Evolutionary conservation across 2,888 invertebrate genomes (phyloP).

Genomic region (Cylloceria caligata): DNA sequence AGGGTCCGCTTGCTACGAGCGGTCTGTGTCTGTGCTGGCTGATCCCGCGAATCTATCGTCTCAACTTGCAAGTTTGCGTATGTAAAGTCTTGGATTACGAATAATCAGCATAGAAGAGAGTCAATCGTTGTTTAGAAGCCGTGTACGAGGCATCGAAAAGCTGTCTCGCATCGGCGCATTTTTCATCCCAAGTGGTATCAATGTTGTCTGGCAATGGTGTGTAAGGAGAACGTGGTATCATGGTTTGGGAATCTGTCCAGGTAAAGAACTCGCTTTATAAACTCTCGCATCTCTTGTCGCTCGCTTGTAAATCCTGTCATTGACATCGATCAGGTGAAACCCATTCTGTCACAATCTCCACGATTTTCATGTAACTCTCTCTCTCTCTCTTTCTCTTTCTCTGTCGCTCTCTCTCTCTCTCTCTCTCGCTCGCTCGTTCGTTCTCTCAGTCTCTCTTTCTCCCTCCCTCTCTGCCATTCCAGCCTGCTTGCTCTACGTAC

Average conservation of each 20-base stretch:
- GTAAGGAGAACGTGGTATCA: constrained; percentile 97
- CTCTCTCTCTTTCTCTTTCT: constrained; percentile 48
- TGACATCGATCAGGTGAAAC: constrained; percentile 8
- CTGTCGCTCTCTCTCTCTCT: constrained; percentile 52
- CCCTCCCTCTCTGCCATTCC: constrained; percentile 49
- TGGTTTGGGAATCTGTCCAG: constrained; percentile 95
- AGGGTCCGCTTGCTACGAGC: constrained; percentile 49
- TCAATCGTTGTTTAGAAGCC: not conserved
- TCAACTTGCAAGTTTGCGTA: constrained; percentile 27
- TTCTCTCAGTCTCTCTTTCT: too few species aligned
- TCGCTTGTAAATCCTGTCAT: not conserved
- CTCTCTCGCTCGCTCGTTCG: too few species aligned
- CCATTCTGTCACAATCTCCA: constrained; percentile 59
- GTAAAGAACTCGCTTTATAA: constrained; percentile 71
- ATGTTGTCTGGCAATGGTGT: constrained; percentile 96
- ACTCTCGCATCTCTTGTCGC: constrained; percentile 15
- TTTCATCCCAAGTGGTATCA: constrained; percentile 84
- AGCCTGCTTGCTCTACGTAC: constrained; percentile 36
- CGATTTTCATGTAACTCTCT: constrained; percentile 63
- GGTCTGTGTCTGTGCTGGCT: constrained; percentile 66
- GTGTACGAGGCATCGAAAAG: constrained; percentile 65
- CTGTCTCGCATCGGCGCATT: constrained; percentile 81
- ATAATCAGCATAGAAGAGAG: constrained; percentile 7
- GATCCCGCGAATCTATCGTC: constrained; percentile 64
- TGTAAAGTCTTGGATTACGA: constrained; percentile 2